These are phyloP conservation scores for Stigmatopora nigra DNA, from an alignment of 2,113 vertebrate genomes.

Conservation along the genomic window DNA sequence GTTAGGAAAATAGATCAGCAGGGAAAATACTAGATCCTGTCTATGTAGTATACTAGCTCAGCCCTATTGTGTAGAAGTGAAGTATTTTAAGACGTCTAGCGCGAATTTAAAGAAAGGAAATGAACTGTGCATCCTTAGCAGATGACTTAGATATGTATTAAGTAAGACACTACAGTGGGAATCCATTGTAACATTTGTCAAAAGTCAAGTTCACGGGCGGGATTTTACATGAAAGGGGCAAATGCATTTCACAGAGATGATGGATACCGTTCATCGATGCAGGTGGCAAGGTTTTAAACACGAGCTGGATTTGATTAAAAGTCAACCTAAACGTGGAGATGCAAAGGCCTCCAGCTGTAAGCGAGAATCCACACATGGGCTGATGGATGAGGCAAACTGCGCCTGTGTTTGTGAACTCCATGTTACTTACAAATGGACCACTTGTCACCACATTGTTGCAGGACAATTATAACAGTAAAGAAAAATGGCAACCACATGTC, in stretches of 20 bases:
- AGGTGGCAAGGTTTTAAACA: not conserved
- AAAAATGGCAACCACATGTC: slow-evolving; percentile 2
- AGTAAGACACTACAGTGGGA: not conserved
- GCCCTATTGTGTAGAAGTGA: no score
- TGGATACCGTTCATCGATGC: not conserved
- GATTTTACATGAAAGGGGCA: not conserved
- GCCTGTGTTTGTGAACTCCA: not conserved
- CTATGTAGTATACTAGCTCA: no score
- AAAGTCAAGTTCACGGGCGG: not conserved
- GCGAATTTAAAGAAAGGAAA: no score
- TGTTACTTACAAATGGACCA: not conserved
- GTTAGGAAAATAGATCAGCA: slow-evolving; percentile 39
- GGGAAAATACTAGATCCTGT: not conserved
- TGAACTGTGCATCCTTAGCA: not conserved
- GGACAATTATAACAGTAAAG: not conserved
- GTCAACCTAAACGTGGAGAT: not conserved
- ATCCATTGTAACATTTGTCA: not conserved
- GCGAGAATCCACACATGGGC: not conserved
- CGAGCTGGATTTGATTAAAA: slow-evolving; percentile 5
- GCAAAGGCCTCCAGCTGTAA: not conserved
- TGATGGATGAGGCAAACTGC: slow-evolving; percentile 3
- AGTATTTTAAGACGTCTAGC: no score
- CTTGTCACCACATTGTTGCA: slow-evolving; percentile 8
- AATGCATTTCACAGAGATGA: not conserved
- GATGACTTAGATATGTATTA: not conserved